Evolutionary conservation across 1,140 invertebrate species (phyloP), one percentile per base, ranked within the genome.

Genomic region (Sycobia sp.): DNA sequence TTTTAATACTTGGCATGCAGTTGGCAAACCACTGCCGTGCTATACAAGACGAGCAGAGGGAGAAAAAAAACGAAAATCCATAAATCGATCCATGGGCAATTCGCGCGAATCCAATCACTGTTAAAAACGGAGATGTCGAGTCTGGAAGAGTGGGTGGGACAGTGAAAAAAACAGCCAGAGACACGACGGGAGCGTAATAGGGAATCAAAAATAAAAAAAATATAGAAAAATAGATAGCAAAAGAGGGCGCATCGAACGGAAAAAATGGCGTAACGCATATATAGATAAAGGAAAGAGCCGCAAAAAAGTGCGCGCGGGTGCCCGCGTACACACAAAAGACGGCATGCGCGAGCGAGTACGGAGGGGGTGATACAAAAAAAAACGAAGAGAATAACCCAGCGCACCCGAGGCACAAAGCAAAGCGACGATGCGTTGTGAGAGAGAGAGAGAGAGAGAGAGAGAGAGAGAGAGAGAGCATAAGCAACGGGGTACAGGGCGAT

Each of bases 231-330:
- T 22, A 20, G 34, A 38, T 54, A 66, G 62, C 51, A 58, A 39
- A 44, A 63, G 56, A 61, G 34, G 56, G 44, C 65, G 60, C 62
- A 55, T 54, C 49, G 59, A 66, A 44, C 65, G 43, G 44, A 62
- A 57, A 58, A 54, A 44, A 51, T 32, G 13, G 60, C 56, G 27
- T 39, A 53, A 58, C 63, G 50, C 25, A 22, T n/a, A n/a, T n/a
- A n/a, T 34, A 20, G 56, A 59, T 59, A 49, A 59, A 49, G 56
- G 20, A 59, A 13, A 36, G 51, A 38, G 25, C 4, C 3, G 43
- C 29, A 47, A 49, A 59, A 59, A 43, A 22, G 3, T 8, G n/a
- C n/a, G n/a, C n/a, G n/a, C n/a, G 43, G 29, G n/a, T 1, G 34
- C 32, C 3, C 27, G 32, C 29, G 18, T 58, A 47, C 18, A 29